Base-by-base conservation (phyloP, 2,113 vertebrate species). In the Syrrhaptes paradoxus region DNA sequence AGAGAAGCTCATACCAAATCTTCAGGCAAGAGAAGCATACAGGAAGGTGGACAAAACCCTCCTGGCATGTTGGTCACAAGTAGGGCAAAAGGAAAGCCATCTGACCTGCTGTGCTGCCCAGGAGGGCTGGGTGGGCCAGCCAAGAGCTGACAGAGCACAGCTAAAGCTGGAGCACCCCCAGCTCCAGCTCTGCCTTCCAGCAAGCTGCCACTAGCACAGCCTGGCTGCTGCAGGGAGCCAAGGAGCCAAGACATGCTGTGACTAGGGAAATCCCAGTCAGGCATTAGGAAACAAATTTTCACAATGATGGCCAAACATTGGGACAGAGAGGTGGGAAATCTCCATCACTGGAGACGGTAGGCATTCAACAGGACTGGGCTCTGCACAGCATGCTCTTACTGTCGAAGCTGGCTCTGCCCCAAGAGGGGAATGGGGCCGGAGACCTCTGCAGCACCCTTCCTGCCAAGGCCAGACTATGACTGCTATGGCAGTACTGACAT, bases 21-120 rank as follows among this genome's bases (percentile, higher is more conserved):
- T 36, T 45, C 21, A 52, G 45, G 36, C 15, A 77, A 52, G 26
- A 34, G 13, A 77, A 34, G 24, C 41, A 41, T 10, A 43, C 0
- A 5, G 8, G 19, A 72, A 71, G 19, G 17, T 28, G 9, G 41
- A 46, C 19, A 63, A 79, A 65, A 20, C 28, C 13, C 15, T 49
- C 29, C n/a, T 6, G 29, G 41, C 1, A 1, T 29, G 13, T 55
- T 1, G 1, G 8, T 32, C 9, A 2, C 28, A 29, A 41, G n/a
- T 48, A 54, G 16, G 8, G 15, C 28, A 87, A 52, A 21, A 51
- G 4, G 18, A 76, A 76, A 71, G 29, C 16, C 22, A 29, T 29
- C 41, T 41, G 43, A 63, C 4, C 7, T 55, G 48, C 41, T 8
- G 17, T n/a, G 22, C n/a, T 57, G 18, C 41, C 58, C 68, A 84